Evolutionary conservation across 2,797 vertebrate genomes (phyloP).

Genomic region (Ctenopoma kingsleyae): DNA sequence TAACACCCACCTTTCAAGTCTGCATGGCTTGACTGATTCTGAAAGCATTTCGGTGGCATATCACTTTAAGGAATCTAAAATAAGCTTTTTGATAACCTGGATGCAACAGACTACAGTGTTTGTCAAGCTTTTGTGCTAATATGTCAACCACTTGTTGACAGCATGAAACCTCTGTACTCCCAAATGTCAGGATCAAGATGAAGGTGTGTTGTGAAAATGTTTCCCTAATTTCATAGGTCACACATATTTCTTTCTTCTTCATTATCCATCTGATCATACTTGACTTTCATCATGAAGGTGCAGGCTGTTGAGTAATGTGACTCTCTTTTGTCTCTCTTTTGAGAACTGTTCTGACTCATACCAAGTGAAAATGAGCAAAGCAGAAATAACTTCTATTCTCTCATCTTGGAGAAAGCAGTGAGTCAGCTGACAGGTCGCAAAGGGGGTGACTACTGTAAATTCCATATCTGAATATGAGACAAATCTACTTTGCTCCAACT

Average conservation of each 20-base stretch:
- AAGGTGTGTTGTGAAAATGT: constrained; percentile 16
- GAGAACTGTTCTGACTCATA: constrained; percentile 32
- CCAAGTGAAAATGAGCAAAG: constrained; percentile 38
- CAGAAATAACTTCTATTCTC: constrained; percentile 29
- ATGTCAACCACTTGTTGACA: constrained; percentile 15
- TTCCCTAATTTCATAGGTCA: constrained; percentile 20
- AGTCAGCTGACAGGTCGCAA: constrained; percentile 5
- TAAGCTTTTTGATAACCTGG: constrained; percentile 3
- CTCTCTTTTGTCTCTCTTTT: constrained; percentile 14
- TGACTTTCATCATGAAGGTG: constrained; percentile 16
- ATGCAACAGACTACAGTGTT: background rate
- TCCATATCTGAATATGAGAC: constrained; percentile 8
- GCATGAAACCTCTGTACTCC: background rate
- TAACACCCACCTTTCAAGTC: constrained; percentile 1
- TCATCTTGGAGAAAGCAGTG: constrained; percentile 10
- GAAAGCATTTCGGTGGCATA: background rate
- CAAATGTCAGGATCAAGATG: constrained; percentile 12
- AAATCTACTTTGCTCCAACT: constrained; percentile 11
- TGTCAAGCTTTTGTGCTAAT: constrained; percentile 5
- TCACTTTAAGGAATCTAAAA: constrained; percentile 2
- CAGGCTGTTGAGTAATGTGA: constrained; percentile 11
- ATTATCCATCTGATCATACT: constrained; percentile 20
- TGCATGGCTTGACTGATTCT: background rate
- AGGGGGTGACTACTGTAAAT: constrained; percentile 11
- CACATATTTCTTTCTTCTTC: background rate